Percentiles rank a stretch among this genome's conserved stretches.
These are phyloP conservation scores for Oryzias woworae DNA, from an alignment of 2,113 vertebrate genomes.

Conservation along the genomic window DNA sequence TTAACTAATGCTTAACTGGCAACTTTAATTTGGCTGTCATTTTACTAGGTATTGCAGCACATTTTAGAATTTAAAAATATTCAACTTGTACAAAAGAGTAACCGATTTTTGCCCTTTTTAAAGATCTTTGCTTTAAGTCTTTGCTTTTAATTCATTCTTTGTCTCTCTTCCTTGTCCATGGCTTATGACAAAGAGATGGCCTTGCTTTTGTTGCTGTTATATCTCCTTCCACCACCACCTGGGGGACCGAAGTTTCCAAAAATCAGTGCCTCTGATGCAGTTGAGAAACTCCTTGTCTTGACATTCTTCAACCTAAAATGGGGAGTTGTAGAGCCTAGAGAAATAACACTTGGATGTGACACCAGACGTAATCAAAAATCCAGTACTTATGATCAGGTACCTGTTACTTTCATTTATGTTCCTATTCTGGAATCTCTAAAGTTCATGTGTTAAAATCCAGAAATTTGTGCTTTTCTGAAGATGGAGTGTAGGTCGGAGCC, in stretches of 20 bases:
- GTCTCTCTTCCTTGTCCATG: background rate
- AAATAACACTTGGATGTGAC: conserved; percentile 2
- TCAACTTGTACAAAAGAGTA: no score
- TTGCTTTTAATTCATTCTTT: background rate
- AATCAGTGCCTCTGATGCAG: no score
- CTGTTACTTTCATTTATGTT: background rate
- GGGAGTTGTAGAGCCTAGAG: background rate
- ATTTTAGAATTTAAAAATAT: no score
- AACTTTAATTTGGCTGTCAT: no score
- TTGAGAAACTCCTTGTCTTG: no score
- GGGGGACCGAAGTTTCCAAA: no score
- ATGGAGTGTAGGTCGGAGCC: background rate
- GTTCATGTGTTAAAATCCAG: conserved; percentile 20
- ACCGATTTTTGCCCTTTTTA: background rate
- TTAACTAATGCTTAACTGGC: no score
- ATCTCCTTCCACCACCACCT: no score
- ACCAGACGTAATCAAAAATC: background rate
- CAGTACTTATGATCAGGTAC: conserved; percentile 8
- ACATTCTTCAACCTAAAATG: conserved; percentile 1
- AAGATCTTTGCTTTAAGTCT: background rate
- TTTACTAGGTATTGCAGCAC: no score
- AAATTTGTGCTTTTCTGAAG: conserved; percentile 1
- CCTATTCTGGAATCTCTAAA: conserved; percentile 12
- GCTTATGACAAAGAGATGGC: background rate
- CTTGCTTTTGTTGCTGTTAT: background rate